These are phyloP conservation scores for Vespertilio murinus DNA, from an alignment of 2,797 vertebrate genomes.

Conservation along the genomic window DNA sequence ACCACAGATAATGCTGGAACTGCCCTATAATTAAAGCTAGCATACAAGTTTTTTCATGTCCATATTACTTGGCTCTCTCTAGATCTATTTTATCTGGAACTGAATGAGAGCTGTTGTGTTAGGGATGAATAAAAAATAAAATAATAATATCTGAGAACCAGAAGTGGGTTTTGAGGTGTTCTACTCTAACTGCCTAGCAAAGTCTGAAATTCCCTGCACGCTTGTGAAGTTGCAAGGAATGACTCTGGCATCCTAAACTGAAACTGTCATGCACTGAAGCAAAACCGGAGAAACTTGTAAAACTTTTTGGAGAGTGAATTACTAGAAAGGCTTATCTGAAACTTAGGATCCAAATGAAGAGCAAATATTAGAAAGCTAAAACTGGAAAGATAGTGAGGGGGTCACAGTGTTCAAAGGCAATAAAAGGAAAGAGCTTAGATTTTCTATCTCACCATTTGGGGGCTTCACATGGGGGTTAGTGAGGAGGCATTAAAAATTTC, in stretches of 20 bases:
- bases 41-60: neutral
- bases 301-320: neutral
- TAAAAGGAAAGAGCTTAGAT: neutral
- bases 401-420: neutral
- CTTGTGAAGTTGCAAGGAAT: neutral
- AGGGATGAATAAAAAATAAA: neutral
- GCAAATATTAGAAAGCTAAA: neutral
- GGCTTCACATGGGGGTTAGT: neutral
- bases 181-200: neutral
- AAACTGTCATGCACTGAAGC: neutral
- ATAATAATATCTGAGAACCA: neutral
- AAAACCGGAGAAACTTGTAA: neutral
- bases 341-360: neutral
- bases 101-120: neutral
- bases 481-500: neutral
- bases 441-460: neutral
- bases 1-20: neutral
- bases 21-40: neutral
- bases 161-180: neutral
- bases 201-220: neutral
- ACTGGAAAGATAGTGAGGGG: neutral
- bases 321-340: neutral
- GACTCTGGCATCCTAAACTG: neutral
- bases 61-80: neutral
- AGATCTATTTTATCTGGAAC: neutral